Evolutionary conservation across 2,797 vertebrate species (phyloP), one percentile per base, ranked within the genome.

Genomic region (Mormyrus proboscirostris): DNA sequence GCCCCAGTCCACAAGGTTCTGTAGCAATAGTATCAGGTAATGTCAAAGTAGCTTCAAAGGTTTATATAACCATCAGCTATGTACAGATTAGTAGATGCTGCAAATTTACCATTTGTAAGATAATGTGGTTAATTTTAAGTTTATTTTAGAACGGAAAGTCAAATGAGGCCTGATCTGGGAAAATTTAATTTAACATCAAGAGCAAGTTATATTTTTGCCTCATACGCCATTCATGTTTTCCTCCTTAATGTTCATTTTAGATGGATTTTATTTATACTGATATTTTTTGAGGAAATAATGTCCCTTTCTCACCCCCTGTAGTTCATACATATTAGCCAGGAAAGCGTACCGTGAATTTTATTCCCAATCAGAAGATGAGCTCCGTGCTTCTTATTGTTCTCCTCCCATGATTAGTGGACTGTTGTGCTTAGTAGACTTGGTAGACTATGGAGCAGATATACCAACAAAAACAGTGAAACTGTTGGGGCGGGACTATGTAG

Each of bases 21-120:
- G 99, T 96, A 97, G 93, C 95, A 99, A 99, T 92, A 97, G 97
- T 76, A 98, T 99, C 95, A 99, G 98, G 99, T 97, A 94, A 94
- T 92, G n/a, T 10, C 84, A 86, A 33, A 51, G 41, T 33, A 16
- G 22, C 49, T 53, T 14, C 6, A 16, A 25, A 53, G 8, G 16
- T 4, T 65, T 51, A 86, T 57, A 86, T 19, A 38, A 55, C 49
- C 41, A 86, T 12, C 22, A 83, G 49, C 3, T 4, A 49, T 83
- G 8, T 12, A 76, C 69, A 16, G 4, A 76, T 41, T 19, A 57
- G 57, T 62, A 62, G n/a, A 62, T 62, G n/a, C 57, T 41, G 33
- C 4, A 14, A 14, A 76, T 41, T 38, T 16, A 76, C 38, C 29
- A 19, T 76, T 16, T 76, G 29, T 76, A 33, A 76, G 69, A 76